Percentiles rank a stretch among this genome's conserved stretches.
Evolutionary conservation across 2,113 vertebrate genomes (phyloP).

Genomic region (Poeciliopsis occidentalis): DNA sequence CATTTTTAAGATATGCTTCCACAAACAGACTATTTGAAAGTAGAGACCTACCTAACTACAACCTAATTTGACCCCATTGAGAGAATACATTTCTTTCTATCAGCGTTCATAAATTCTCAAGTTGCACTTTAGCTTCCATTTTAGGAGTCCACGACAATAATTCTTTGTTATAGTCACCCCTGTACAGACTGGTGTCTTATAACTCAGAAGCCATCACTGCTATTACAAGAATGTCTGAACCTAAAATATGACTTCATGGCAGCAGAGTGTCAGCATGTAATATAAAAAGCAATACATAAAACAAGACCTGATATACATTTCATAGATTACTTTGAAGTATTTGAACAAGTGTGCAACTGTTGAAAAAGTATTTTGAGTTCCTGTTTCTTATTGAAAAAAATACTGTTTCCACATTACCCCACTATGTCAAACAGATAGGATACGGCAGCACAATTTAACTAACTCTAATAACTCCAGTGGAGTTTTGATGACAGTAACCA

Average conservation of each 20-base stretch:
- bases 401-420: background rate
- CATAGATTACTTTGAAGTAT: conserved; percentile 33
- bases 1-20: too few species aligned
- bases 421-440: too few species aligned
- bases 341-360: conserved; percentile 21
- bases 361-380: conserved; percentile 14
- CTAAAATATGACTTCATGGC: conserved; percentile 41
- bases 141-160: conserved; percentile 29
- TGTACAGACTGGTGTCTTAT: conserved; percentile 20
- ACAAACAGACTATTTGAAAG: too few species aligned
- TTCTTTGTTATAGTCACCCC: conserved; percentile 44
- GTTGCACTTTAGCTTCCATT: conserved; percentile 43
- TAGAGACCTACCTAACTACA: too few species aligned
- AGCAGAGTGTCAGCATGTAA: conserved; percentile 44
- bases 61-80: too few species aligned
- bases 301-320: conserved; percentile 22
- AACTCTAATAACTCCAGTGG: too few species aligned
- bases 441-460: too few species aligned
- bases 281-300: conserved; percentile 33
- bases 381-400: conserved; percentile 7
- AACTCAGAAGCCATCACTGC: conserved; percentile 30
- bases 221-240: conserved; percentile 46
- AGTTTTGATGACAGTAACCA: too few species aligned
- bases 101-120: background rate
- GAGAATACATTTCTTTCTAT: too few species aligned